Evolutionary conservation across 2,888 invertebrate species (phyloP).

Genomic region (Nemurella pictetii): DNA sequence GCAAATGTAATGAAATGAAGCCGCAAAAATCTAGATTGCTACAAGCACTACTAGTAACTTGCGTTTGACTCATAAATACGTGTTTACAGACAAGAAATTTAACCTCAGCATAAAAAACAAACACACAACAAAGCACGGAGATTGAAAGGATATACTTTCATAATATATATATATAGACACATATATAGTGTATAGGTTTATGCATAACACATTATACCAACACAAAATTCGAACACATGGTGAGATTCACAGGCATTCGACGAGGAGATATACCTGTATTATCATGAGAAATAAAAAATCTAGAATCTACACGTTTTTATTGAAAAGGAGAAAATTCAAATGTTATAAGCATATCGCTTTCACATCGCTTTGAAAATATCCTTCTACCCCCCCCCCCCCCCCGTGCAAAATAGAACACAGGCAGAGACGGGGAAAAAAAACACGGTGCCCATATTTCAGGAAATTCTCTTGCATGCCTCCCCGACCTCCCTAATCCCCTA

Average conservation of each 20-base stretch:
- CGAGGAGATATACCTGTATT: background rate
- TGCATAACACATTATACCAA: constrained; percentile 3
- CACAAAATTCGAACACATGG: constrained; percentile 28
- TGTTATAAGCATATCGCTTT: background rate
- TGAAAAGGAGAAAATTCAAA: constrained; percentile 12
- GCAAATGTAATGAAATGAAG: background rate
- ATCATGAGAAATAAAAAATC: background rate
- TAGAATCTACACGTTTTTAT: constrained; percentile 19
- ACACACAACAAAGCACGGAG: background rate
- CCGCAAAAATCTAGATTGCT: background rate
- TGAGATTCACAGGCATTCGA: constrained; percentile 26
- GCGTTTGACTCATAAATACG: too few relatives aligned
- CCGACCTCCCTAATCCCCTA: constrained; percentile 26
- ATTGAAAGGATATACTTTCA: constrained; percentile 14
- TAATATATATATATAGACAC: background rate
- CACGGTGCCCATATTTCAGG: constrained; percentile 15
- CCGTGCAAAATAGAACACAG: background rate
- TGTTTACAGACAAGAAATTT: background rate
- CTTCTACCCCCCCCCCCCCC: background rate
- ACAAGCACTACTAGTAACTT: too few relatives aligned
- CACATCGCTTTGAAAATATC: background rate
- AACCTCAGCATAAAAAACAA: background rate
- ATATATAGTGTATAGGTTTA: too few relatives aligned
- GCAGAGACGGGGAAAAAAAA: background rate
- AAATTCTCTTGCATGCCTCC: background rate